These are phyloP conservation scores for Epirrhoe tristata DNA, from an alignment of 2,888 invertebrate species.

Conservation along the genomic window DNA sequence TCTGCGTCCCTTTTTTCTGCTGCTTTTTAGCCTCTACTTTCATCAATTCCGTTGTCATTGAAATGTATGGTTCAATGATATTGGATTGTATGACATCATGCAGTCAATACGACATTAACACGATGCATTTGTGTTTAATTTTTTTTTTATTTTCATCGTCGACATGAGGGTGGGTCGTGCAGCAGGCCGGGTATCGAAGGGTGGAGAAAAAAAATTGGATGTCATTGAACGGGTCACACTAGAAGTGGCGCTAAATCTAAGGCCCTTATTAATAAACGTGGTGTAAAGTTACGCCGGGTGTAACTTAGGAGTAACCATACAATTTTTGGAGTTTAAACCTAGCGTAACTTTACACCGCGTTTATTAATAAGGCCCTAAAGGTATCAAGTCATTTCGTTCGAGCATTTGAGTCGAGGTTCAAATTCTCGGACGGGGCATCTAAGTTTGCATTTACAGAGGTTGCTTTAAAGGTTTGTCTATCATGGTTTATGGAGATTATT, in stretches of 20 bases:
- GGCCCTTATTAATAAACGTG: too few relatives aligned
- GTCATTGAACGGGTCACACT: constrained; percentile 83
- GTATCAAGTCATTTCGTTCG: constrained; percentile 57
- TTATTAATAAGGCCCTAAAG: too few relatives aligned
- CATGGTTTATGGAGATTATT: constrained; percentile 72
- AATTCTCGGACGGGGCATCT: constrained; percentile 64
- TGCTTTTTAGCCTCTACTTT: constrained; percentile 97
- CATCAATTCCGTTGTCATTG: constrained; percentile 65
- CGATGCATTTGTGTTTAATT: constrained; percentile 80
- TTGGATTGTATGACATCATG: constrained; percentile 77
- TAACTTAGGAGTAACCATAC: too few relatives aligned
- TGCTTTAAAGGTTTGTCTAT: constrained; percentile 66
- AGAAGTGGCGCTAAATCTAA: constrained; percentile 73
- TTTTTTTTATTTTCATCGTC: constrained; percentile 76
- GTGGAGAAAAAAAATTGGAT: constrained; percentile 82
- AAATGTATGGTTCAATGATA: constrained; percentile 70
- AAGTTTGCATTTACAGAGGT: constrained; percentile 72
- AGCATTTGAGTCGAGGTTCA: constrained; percentile 58
- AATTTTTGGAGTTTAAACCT: too few relatives aligned
- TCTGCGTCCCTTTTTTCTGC: constrained; percentile 89
- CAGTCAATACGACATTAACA: constrained; percentile 83
- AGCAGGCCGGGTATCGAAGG: constrained; percentile 77
- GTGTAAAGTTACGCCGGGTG: too few relatives aligned
- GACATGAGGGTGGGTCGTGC: constrained; percentile 80
- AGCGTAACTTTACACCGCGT: too few relatives aligned